Evolutionary conservation across 2,888 invertebrate genomes (phyloP).

Genomic region (Oxyteleia sp.): DNA sequence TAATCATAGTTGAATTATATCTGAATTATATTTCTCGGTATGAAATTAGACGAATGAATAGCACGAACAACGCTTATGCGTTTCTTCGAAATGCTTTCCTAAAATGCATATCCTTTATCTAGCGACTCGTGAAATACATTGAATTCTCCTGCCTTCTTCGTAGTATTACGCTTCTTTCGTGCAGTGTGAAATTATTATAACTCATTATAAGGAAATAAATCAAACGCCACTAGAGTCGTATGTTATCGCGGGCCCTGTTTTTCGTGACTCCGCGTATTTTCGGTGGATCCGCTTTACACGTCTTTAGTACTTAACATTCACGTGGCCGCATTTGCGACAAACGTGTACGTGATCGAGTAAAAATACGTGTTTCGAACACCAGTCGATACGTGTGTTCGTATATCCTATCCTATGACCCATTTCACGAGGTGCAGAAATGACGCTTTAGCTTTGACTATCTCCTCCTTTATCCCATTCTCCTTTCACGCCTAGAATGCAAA

Average conservation of each 20-base stretch:
- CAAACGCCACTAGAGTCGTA: conserved; percentile 43
- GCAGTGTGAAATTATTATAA: conserved; percentile 65
- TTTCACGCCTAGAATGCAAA: conserved; percentile 82
- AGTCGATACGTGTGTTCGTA: conserved; percentile 75
- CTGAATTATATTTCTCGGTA: conserved; percentile 37
- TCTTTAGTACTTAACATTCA: conserved; percentile 65
- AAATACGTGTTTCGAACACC: conserved; percentile 66
- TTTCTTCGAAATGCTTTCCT: background rate
- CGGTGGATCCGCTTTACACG: conserved; percentile 36
- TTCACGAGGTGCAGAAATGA: conserved; percentile 77
- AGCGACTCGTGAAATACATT: conserved; percentile 44
- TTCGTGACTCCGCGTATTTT: conserved; percentile 66
- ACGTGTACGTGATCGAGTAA: conserved; percentile 64
- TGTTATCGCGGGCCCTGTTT: conserved; percentile 54
- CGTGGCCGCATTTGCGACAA: conserved; percentile 60
- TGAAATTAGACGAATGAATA: conserved; percentile 40
- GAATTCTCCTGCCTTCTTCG: conserved; percentile 36
- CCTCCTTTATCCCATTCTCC: conserved; percentile 10
- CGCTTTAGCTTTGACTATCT: conserved; percentile 19
- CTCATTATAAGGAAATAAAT: conserved; percentile 69
- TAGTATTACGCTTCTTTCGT: conserved; percentile 62
- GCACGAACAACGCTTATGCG: conserved; percentile 24
- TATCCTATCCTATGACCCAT: conserved; percentile 80
- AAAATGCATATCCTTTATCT: conserved; percentile 53
- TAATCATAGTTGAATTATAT: conserved; percentile 39